Conservation (phyloP, 2,113 vertebrate species). For the Dryoscopus gambensis region DNA sequence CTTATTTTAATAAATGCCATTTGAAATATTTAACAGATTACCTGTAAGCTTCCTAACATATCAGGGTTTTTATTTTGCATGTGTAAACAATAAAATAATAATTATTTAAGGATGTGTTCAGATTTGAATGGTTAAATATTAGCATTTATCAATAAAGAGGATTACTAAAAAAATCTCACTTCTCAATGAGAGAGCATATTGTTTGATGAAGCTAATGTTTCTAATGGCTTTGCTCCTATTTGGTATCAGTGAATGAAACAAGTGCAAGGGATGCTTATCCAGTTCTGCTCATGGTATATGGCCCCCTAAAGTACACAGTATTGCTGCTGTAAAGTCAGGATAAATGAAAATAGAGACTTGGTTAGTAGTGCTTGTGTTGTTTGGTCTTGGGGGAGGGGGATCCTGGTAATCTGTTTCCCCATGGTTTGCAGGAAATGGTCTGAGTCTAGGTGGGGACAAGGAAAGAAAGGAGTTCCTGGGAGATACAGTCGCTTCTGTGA, state of each 20-base stretch:
- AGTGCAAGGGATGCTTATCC: neutral
- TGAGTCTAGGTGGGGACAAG: neutral
- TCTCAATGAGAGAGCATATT: neutral
- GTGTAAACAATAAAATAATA: neutral
- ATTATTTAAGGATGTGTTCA: neutral
- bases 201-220: neutral
- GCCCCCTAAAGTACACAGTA: neutral
- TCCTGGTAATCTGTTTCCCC: neutral
- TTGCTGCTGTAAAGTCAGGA: neutral
- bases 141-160: neutral
- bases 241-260: neutral
- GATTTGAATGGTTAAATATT: neutral
- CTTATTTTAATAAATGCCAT: neutral
- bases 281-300: neutral
- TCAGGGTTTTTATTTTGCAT: fast-evolving
- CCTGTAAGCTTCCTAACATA: neutral
- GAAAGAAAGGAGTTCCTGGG: neutral
- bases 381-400: fast-evolving
- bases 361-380: neutral
- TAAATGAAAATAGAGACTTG: neutral
- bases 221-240: neutral
- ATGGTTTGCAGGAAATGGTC: neutral
- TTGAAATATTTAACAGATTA: neutral
- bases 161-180: neutral
- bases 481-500: fast-evolving